Percentiles rank a stretch among this genome's conserved stretches.
phyloP scores from a whole-genome alignment of 2,797 vertebrate species.

The Chelonia mydas region DNA sequence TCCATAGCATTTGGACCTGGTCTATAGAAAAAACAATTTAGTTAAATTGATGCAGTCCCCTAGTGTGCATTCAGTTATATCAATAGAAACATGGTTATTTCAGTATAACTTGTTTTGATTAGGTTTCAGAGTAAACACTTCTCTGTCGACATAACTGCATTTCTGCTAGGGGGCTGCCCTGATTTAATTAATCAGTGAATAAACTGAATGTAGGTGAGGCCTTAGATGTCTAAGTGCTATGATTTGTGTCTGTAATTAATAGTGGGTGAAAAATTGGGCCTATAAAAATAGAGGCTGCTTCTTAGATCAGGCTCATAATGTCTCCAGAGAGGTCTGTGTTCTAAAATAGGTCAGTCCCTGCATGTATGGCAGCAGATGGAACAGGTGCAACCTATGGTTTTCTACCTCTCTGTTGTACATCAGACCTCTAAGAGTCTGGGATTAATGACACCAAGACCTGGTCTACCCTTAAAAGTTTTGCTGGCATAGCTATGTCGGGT shows the following conservation, averaged over 20 bases:
- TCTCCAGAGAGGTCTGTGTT: not conserved
- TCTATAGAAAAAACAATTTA: no score
- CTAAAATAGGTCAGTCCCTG: not conserved
- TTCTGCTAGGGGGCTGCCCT: not conserved
- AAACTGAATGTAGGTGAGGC: not conserved
- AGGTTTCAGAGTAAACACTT: no score
- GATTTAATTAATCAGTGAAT: not conserved
- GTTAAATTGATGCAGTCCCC: no score
- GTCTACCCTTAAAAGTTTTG: no score
- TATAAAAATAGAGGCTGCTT: not conserved
- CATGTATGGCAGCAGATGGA: no score
- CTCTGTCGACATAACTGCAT: not conserved
- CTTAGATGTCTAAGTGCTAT: rapidly evolving
- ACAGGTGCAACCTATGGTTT: no score
- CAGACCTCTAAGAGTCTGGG: no score
- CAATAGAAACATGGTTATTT: rapidly evolving
- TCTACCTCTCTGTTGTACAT: no score
- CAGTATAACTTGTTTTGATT: not conserved
- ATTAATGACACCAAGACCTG: no score
- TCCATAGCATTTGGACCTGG: no score
- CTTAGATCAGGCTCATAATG: not conserved
- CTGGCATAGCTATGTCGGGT: no score
- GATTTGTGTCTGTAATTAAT: not conserved
- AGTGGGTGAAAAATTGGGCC: rapidly evolving
- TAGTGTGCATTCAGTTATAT: not conserved